Evolutionary conservation across 2,113 vertebrate species (phyloP).

Genomic region (Prolemur simus): DNA sequence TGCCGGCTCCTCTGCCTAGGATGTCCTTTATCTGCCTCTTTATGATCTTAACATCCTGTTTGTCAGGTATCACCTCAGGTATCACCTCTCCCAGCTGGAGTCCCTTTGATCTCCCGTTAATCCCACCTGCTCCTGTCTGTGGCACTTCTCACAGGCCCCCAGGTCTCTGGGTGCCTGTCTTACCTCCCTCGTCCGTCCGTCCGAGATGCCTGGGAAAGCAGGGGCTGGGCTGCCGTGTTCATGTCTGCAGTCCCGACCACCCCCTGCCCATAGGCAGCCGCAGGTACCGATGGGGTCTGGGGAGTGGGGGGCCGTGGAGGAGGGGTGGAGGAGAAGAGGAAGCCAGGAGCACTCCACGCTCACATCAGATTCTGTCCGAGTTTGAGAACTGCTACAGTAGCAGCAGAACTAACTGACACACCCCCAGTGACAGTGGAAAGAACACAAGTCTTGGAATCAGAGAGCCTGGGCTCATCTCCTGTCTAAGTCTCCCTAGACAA

Average conservation of each 20-base stretch:
- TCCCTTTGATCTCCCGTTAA: neutral
- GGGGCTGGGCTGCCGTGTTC: fast-evolving
- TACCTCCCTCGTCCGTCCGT: fast-evolving
- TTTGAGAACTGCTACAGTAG: neutral
- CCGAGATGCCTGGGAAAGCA: neutral
- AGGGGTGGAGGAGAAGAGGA: no score
- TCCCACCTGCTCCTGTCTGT: neutral
- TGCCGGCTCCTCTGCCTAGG: fast-evolving
- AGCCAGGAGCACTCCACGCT: neutral
- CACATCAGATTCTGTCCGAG: neutral
- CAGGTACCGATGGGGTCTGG: no score
- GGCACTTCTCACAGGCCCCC: fast-evolving
- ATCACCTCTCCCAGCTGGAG: neutral
- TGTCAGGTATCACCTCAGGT: neutral
- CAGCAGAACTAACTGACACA: fast-evolving
- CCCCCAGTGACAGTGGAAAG: neutral
- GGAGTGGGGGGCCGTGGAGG: fast-evolving
- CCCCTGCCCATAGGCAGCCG: no score
- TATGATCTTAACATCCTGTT: neutral
- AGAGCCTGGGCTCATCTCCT: neutral
- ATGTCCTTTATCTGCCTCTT: neutral
- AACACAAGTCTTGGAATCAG: neutral
- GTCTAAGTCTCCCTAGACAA: neutral
- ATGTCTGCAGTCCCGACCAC: neutral
- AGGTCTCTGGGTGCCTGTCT: neutral